These are phyloP conservation scores for Ophioninae sp. DNA, from an alignment of 2,888 invertebrate species.

Conservation along the genomic window DNA sequence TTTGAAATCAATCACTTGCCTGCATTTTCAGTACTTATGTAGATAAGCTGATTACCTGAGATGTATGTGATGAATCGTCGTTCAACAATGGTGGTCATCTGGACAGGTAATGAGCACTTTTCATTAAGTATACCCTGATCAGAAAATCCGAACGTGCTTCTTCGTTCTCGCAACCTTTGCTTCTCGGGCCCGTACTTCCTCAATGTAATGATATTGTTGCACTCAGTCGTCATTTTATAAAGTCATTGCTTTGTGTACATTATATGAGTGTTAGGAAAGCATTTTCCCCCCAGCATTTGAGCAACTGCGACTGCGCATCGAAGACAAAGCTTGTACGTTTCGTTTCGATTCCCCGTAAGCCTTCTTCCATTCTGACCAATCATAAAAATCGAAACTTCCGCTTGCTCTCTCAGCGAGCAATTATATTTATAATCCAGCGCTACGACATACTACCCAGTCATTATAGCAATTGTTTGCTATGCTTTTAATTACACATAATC, in stretches of 20 bases:
- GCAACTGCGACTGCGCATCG: neutral
- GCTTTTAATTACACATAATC: slow-evolving; percentile 20
- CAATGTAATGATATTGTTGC: neutral
- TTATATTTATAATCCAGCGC: neutral
- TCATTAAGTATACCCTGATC: neutral
- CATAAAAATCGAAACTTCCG: neutral
- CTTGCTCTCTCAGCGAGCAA: neutral
- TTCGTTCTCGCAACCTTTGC: neutral
- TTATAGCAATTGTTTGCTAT: neutral
- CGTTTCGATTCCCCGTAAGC: neutral
- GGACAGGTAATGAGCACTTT: neutral
- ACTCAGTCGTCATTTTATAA: neutral
- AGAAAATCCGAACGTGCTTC: neutral
- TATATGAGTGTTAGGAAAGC: neutral
- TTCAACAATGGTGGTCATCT: neutral
- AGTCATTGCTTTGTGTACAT: neutral
- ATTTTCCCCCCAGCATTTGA: neutral
- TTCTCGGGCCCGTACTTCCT: neutral
- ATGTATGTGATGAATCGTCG: neutral
- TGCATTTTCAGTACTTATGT: neutral
- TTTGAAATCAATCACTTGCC: neutral
- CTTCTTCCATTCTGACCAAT: neutral
- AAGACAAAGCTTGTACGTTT: neutral
- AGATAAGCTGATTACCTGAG: neutral
- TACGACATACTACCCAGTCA: neutral